Base-by-base conservation (phyloP, 2,113 vertebrate genomes). In the Serilophus lunatus region DNA sequence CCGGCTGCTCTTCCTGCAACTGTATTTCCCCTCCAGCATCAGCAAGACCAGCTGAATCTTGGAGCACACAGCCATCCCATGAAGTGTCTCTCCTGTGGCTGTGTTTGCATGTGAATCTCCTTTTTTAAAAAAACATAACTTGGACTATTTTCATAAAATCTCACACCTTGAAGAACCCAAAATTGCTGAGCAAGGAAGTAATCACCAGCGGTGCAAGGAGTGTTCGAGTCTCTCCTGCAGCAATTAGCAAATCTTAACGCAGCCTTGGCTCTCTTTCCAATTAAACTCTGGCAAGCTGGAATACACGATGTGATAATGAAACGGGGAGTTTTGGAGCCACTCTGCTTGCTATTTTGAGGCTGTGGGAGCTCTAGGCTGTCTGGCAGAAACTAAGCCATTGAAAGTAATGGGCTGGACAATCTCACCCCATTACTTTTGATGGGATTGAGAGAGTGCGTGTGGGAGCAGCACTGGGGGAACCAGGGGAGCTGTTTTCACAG, bases 341-440 rank as follows among this genome's bases (percentile, higher is more conserved):
- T 65, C 29, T 29, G 28, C 69, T 82, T 57, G 53, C 78, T 88
- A 6, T 74, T 82, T 60, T 35, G 90, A 94, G 93, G 69, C 22
- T 84, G n/a, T 11, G 38, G 92, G 88, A 95, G 84, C 69, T 95
- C 86, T n/a, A 76, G 78, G 94, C 94, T 95, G 71, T 56, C 87
- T 95, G 74, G 31, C 72, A 95, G 92, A 95, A 95, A 76, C 6
- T 0, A n/a, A 91, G 65, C 86, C 86, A 61, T 91, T 56, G 90
- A 59, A 95, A 94, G 95, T 94, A 97, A 97, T 95, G 95, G 96
- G 90, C 84, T 97, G 95, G 93, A 79, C 92, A 49, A 92, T 88
- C 95, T 95, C 93, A 95, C 70, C 75, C 96, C 94, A 94, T 97
- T 97, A 93, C 94, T 95, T 95, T 95, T 96, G 91, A 97, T 85